These are phyloP conservation scores for Uria aalge DNA, from an alignment of 2,113 vertebrate genomes.

Conservation along the genomic window DNA sequence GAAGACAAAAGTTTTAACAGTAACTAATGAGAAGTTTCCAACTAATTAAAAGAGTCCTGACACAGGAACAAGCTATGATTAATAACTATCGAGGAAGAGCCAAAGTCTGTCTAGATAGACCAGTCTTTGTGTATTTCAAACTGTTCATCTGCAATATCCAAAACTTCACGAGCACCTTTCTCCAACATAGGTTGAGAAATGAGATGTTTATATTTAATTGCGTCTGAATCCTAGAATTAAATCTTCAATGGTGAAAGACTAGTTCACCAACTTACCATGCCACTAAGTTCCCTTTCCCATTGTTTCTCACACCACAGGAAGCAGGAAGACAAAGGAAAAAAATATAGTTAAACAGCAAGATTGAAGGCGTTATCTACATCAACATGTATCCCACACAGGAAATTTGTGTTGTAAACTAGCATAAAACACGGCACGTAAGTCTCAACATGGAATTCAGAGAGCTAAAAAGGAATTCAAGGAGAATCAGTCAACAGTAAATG, in stretches of 20 bases:
- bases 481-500: background rate
- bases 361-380: background rate
- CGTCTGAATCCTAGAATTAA: background rate
- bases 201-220: background rate
- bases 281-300: slow-evolving; percentile 70
- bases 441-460: background rate
- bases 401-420: background rate
- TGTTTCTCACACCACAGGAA: slow-evolving; percentile 72
- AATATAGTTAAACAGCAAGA: slow-evolving; percentile 50
- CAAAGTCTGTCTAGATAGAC: background rate
- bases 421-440: background rate
- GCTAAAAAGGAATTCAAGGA: background rate
- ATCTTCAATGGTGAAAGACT: slow-evolving; percentile 25
- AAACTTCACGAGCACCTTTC: background rate
- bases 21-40: background rate
- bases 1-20: background rate
- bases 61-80: background rate
- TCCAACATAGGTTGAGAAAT: background rate
- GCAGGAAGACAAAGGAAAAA: slow-evolving; percentile 66
- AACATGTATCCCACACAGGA: background rate
- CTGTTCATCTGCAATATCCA: background rate
- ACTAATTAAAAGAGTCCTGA: background rate
- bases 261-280: slow-evolving; percentile 66
- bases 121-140: background rate
- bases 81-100: background rate